Base-by-base conservation (phyloP, 2,113 vertebrate genomes). In the Sorex araneus region DNA sequence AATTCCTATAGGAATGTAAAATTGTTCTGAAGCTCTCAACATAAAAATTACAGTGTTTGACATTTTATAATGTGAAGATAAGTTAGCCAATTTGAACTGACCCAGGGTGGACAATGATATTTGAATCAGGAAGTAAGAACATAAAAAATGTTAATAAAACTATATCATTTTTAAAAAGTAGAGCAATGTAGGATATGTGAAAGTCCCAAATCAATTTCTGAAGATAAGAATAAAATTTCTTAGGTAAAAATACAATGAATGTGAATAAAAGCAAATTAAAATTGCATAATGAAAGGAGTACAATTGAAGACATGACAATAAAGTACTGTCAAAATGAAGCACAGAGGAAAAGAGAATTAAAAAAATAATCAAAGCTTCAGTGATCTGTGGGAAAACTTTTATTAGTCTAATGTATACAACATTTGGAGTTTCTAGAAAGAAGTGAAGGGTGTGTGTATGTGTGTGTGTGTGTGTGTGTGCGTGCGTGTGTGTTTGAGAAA, bases 251-350 rank as follows among this genome's bases (percentile, higher is more conserved):
- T 78, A 32, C 27, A 84, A 57, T 47, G 16, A 28, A 47, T 36
- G 3, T 2, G 25, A 50, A 86, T 63, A 75, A 90, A 74, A 90
- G 25, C 13, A 86, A 90, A 63, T 69, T 75, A 90, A 75, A 47
- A 69, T 47, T 75, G 36, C 9, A 12, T 87, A 36, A 9, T 54
- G 30, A 70, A 50, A 50, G 7, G 13, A 90, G 12, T 21, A 69
- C 25, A 27, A 6, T 34, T 40, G 40, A 80, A 87, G 8, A 57
- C 3, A 57, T 0, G 25, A 6, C n/a, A 70, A 70, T 81, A 70
- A 66, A 40, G 63, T 81, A 6, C 9, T 71, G 8, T 70, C 10
- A 71, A 76, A 90, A 77, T 32, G 34, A 63, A 76, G 4, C 23
- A 30, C 1, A 89, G 27, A 67, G n/a, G 43, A 89, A 94, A 84